These are phyloP conservation scores for Daktulosphaira vitifoliae DNA, from an alignment of 1,140 invertebrate species.

Conservation along the genomic window DNA sequence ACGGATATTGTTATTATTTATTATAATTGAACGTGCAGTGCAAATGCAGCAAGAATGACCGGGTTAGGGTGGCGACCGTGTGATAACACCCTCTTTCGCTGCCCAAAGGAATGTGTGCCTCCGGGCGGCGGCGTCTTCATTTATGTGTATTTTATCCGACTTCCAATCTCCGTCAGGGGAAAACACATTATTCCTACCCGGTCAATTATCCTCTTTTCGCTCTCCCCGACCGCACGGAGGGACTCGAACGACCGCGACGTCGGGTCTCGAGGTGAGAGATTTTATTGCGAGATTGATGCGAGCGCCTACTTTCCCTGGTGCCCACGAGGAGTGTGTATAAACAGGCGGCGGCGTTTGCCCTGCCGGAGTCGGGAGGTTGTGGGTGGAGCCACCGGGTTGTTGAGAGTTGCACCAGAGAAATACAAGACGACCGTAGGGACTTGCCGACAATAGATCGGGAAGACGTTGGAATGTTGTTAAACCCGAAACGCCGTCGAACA, in stretches of 20 bases:
- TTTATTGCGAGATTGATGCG: constrained; percentile 33
- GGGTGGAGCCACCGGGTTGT: constrained; percentile 30
- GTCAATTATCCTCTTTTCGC: too few relatives aligned
- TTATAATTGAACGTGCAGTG: too few relatives aligned
- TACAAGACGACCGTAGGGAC: neutral
- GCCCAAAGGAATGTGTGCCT: constrained; percentile 24
- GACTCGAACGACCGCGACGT: neutral
- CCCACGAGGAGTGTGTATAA: neutral
- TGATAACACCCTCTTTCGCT: neutral
- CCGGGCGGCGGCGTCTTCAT: neutral
- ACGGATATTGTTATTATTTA: too few relatives aligned
- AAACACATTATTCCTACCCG: too few relatives aligned
- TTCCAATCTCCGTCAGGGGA: neutral
- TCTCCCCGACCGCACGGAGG: too few relatives aligned
- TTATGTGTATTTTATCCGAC: neutral
- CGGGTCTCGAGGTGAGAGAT: constrained; percentile 18
- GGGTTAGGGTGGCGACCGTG: too few relatives aligned
- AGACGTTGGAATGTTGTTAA: constrained; percentile 32
- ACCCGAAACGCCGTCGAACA: constrained; percentile 29
- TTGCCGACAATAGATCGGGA: constrained; percentile 14
- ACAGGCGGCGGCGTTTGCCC: too few relatives aligned
- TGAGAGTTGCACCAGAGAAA: neutral
- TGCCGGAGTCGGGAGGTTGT: too few relatives aligned
- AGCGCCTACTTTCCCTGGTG: too few relatives aligned
- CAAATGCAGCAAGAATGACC: too few relatives aligned